Base-by-base conservation (phyloP, 1,140 invertebrate genomes). In the Apis laboriosa region DNA sequence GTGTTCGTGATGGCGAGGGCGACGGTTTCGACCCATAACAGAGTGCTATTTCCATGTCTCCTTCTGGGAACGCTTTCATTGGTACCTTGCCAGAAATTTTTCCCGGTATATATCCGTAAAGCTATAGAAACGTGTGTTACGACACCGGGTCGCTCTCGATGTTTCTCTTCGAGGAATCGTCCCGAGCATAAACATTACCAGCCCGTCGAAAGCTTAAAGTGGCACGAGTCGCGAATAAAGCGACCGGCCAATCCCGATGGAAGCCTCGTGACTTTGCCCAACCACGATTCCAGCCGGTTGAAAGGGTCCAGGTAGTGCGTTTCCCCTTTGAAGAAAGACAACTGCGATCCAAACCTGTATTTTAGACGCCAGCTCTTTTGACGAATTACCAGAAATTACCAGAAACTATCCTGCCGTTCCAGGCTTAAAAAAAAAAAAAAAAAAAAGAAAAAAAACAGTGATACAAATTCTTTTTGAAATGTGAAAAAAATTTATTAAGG, bases 91-190 rank as follows among this genome's bases (percentile, higher is more conserved):
- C 88, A 82, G 86, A 83, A 86, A 84, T 84, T 86, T 86, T 86
- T 84, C 80, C 63, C 72, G 49, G 84, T 88, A 84, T 88, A 84
- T 80, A 78, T 83, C 64, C 81, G 84, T 83, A 76, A 84, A 88
- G 80, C 76, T 74, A 63, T 61, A 72, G 86, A 80, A 81, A 80
- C 74, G 84, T 63, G 71, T 73, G 75, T 89, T 89, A 84, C 88
- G 77, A 89, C 81, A 87, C 80, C 63, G 73, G 58, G 24, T 66
- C 60, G 61, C 43, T 56, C 56, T 63, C 73, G 64, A 86, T 88
- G 84, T 88, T 88, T 88, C 84, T 86, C 84, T 88, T 88, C 87
- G 86, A 28, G 72, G 87, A 88, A 88, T 71, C 68, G 78, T 76
- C 63, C 34, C 24, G 72, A 66, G 84, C 86, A 79, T 85, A 88